phyloP scores from a whole-genome alignment of 2,797 vertebrate species.

The Antrozous pallidus region DNA sequence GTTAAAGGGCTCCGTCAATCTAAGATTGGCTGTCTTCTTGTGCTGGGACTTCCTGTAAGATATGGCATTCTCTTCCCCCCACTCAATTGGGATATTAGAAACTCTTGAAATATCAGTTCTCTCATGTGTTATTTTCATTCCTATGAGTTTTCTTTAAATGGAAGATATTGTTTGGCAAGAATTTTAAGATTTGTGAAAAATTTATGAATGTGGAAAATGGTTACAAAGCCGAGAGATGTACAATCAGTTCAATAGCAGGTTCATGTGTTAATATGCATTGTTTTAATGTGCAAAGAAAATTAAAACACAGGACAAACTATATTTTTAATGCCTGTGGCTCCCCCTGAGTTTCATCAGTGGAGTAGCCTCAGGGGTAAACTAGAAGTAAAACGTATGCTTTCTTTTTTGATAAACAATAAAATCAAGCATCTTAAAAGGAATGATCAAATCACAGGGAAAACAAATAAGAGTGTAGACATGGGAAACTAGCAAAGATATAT shows the following conservation, averaged over 20 bases:
- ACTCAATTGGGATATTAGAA: not conserved
- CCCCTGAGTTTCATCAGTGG: not conserved
- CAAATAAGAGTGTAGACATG: not conserved
- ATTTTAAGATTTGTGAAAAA: not conserved
- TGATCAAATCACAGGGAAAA: not conserved
- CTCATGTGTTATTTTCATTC: not conserved
- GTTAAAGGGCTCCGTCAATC: not conserved
- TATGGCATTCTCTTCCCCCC: not conserved
- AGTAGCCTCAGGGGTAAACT: not conserved
- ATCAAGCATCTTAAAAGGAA: constrained; percentile 33
- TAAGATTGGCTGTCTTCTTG: not conserved
- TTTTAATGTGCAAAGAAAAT: constrained; percentile 44
- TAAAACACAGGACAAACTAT: constrained; percentile 3
- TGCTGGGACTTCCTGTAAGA: not conserved
- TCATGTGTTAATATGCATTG: not conserved
- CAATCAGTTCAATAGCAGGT: not conserved
- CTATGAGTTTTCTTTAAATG: not conserved
- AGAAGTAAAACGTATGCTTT: not conserved
- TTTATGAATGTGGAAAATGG: not conserved
- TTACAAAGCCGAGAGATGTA: not conserved
- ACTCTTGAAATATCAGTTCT: not conserved
- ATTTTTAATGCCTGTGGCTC: not conserved
- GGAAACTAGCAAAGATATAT: constrained; percentile 21
- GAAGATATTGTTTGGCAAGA: not conserved
- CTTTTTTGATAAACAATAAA: constrained; percentile 39